Evolutionary conservation across 2,888 invertebrate species (phyloP), one percentile per base, ranked within the genome.

Genomic region (Drosophila suboccidentalis): DNA sequence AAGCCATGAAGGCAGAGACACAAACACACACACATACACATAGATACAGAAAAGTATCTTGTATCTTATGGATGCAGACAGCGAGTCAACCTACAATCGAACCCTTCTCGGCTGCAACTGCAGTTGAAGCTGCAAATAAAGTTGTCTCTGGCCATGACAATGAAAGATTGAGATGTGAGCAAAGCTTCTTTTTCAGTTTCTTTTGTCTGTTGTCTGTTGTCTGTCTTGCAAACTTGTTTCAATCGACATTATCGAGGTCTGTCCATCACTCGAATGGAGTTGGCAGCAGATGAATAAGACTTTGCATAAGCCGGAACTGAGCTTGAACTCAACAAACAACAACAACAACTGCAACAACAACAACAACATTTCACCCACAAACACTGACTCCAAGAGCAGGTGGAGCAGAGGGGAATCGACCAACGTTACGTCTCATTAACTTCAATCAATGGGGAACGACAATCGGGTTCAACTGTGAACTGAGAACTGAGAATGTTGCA

Each of bases 101-200:
- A 38, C 36, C 49, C 60, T 19, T 15, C n/a, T 32, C 19, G 15
- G 29, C 66, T 65, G 43, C 29, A 29, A 41, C 66, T 65, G 43
- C 29, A 29, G 46, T 49, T 46, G 69, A 22, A 38, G 59, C 55
- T 46, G 69, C 26, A 36, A 82, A 88, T 88, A 46, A 86, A 84
- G 83, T 86, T 88, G 83, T 78, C 80, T 64, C 82, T 66, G 87
- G 84, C 84, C 81, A 73, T 84, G 84, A 72, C 84, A 88, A 71
- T 84, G 89, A 78, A 69, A 80, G 70, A 88, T 71, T 74, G 75
- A 74, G 61, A 44, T 54, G 54, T 39, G 39, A n/a, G 29, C 32
- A 34, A 49, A 34, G 10, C 34, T 50, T 32, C 17, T 3, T 3
- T 19, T 32, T 17, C 22, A 5, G 5, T 22, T 5, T 26, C 26